Conservation (phyloP, 2,888 invertebrate species). For the Ptychoptera albimana region DNA sequence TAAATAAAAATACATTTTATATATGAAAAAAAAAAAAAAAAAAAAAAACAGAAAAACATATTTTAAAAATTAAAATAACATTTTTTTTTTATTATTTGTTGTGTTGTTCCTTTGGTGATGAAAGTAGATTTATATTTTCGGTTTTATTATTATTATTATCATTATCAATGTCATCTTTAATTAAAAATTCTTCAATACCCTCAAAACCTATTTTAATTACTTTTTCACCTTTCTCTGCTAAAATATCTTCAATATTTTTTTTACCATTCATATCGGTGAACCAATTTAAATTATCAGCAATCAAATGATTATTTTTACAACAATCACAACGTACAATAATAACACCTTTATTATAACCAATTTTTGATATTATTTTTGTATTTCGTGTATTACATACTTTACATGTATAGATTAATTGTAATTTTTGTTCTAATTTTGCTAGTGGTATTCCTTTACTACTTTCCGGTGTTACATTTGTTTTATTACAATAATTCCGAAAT, state of each 20-base stretch:
- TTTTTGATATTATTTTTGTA: conserved; percentile 65
- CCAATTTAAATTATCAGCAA: conserved; percentile 94
- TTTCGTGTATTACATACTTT: conserved; percentile 71
- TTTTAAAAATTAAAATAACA: too few species aligned
- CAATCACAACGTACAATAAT: conserved; percentile 82
- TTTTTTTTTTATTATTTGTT: too few species aligned
- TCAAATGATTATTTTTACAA: conserved; percentile 80
- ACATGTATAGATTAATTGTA: conserved; percentile 70
- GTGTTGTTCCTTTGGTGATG: too few species aligned
- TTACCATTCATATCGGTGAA: conserved; percentile 63
- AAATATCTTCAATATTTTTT: conserved; percentile 79
- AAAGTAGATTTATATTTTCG: too few species aligned
- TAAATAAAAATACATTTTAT: not conserved
- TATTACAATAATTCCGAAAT: too few species aligned
- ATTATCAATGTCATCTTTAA: not conserved
- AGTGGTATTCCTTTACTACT: conserved; percentile 13
- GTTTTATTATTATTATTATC: too few species aligned
- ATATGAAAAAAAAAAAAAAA: not conserved
- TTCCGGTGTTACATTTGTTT: not conserved
- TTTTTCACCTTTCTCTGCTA: conserved; percentile 73
- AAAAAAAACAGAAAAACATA: too few species aligned
- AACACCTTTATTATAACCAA: conserved; percentile 74
- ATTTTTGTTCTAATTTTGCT: conserved; percentile 33
- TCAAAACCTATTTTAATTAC: conserved; percentile 40
- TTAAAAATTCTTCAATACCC: conserved; percentile 2